These are phyloP conservation scores for Epinephelus coioides DNA, from an alignment of 2,797 vertebrate species.

Conservation along the genomic window DNA sequence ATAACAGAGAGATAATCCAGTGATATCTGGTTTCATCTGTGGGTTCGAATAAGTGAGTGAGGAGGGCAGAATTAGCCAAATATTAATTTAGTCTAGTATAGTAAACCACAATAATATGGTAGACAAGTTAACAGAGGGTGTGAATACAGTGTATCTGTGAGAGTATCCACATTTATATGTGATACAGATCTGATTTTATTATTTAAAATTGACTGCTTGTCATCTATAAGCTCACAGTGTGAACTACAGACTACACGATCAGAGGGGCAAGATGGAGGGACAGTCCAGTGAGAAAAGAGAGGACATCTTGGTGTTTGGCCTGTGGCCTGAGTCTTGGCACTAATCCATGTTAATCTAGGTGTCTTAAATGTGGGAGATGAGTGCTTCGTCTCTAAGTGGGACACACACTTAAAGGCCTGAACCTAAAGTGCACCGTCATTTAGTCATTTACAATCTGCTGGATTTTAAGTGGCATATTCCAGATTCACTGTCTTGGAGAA, in stretches of 20 bases:
- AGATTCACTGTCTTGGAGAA: constrained; percentile 27
- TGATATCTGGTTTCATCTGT: neutral
- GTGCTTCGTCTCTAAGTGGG: constrained; percentile 76
- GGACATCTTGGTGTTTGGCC: constrained; percentile 73
- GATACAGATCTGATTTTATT: constrained; percentile 12
- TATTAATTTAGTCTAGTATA: neutral
- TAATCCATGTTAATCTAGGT: constrained; percentile 87
- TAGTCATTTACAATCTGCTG: constrained; percentile 56
- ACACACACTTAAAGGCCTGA: constrained; percentile 74
- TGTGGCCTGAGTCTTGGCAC: constrained; percentile 73
- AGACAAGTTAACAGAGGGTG: neutral
- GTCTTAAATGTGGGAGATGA: constrained; percentile 83
- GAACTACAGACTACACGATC: constrained; percentile 22
- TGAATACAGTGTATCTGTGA: neutral
- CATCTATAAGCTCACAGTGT: constrained; percentile 24
- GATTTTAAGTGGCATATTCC: constrained; percentile 50
- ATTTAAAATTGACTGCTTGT: constrained; percentile 2
- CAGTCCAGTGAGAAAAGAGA: constrained; percentile 54
- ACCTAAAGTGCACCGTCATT: constrained; percentile 69
- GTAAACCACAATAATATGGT: neutral
- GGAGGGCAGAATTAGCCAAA: neutral
- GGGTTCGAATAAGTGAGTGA: constrained; percentile 5
- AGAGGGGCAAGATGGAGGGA: constrained; percentile 43
- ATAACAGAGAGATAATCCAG: constrained; percentile 4
- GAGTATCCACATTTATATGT: neutral